A percentile compares a stretch with the other conserved stretches of the same genome.
phyloP scores from a whole-genome alignment of 2,797 vertebrate genomes.

The Cynodonichthys magdalenae region DNA sequence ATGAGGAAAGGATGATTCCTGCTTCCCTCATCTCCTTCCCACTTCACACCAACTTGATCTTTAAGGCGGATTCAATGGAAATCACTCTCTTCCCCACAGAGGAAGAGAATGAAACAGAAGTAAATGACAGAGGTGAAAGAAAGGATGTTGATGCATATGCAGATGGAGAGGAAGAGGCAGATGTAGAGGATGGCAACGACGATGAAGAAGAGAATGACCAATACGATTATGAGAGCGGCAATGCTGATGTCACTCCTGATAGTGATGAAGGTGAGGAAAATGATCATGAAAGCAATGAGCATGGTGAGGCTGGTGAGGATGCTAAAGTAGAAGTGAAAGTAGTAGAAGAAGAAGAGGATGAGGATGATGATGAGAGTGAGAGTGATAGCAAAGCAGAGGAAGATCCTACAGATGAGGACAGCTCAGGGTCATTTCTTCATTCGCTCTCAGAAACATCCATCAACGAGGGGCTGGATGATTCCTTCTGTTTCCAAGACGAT shows the following conservation, averaged over 20 bases:
- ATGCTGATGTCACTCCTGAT: slow-evolving; percentile 37
- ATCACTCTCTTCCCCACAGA: slow-evolving; percentile 87
- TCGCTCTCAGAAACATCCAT: slow-evolving; percentile 95
- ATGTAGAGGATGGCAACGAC: slow-evolving; percentile 82
- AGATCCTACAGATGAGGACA: slow-evolving; percentile 85
- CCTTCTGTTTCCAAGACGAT: slow-evolving; percentile 93
- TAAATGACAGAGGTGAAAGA: slow-evolving; percentile 63
- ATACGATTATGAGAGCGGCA: slow-evolving; percentile 39
- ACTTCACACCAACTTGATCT: slow-evolving; percentile 91
- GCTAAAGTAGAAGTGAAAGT: slow-evolving; percentile 73
- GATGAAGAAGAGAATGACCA: slow-evolving; percentile 44
- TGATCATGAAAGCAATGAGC: slow-evolving; percentile 44
- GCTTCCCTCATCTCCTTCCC: slow-evolving; percentile 91
- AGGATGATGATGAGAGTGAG: slow-evolving; percentile 52
- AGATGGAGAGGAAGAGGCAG: slow-evolving; percentile 83
- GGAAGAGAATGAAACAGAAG: slow-evolving; percentile 76
- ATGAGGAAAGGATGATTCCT: slow-evolving; percentile 88
- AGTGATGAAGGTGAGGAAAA: slow-evolving; percentile 35
- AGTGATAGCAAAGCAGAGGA: slow-evolving; percentile 67
- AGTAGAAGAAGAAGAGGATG: slow-evolving; percentile 60
- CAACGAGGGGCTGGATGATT: slow-evolving; percentile 91
- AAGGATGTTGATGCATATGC: slow-evolving; percentile 81
- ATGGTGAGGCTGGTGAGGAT: slow-evolving; percentile 59
- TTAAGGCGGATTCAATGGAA: slow-evolving; percentile 94
- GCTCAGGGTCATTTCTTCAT: slow-evolving; percentile 91